Conservation (phyloP, 2,113 vertebrate genomes). For the Bubo bubo region DNA sequence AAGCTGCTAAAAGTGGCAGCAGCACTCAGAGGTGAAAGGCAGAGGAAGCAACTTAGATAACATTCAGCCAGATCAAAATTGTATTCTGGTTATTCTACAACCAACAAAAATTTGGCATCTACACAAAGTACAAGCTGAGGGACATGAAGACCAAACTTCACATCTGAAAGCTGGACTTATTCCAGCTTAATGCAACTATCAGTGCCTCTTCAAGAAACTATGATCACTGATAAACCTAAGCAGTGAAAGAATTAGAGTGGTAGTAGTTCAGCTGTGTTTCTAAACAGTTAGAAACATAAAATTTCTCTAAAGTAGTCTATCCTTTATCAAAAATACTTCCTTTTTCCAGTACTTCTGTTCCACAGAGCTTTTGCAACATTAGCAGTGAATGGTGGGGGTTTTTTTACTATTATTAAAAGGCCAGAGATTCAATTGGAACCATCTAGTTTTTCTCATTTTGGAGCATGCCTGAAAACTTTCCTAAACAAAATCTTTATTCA, state of each 20-base stretch:
- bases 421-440: not conserved
- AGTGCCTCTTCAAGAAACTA: not conserved
- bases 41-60: not conserved
- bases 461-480: not conserved
- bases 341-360: not conserved
- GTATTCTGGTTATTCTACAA: not conserved
- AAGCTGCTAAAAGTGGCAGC: not conserved
- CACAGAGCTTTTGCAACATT: not conserved
- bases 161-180: not conserved
- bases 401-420: not conserved
- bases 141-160: not conserved
- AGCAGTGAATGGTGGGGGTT: not conserved
- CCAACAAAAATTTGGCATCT: not conserved
- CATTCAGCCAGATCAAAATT: not conserved
- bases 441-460: not conserved
- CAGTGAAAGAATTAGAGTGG: not conserved
- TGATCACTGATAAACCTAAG: not conserved
- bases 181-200: not conserved
- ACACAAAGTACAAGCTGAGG: not conserved
- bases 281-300: not conserved
- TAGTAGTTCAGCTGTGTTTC: not conserved
- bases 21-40: not conserved
- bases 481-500: slow-evolving; percentile 41
- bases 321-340: not conserved
- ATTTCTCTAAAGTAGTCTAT: not conserved